Percentiles rank a stretch among this genome's conserved stretches.
Evolutionary conservation across 2,888 invertebrate genomes (phyloP).

Genomic region (Xanthia togata): DNA sequence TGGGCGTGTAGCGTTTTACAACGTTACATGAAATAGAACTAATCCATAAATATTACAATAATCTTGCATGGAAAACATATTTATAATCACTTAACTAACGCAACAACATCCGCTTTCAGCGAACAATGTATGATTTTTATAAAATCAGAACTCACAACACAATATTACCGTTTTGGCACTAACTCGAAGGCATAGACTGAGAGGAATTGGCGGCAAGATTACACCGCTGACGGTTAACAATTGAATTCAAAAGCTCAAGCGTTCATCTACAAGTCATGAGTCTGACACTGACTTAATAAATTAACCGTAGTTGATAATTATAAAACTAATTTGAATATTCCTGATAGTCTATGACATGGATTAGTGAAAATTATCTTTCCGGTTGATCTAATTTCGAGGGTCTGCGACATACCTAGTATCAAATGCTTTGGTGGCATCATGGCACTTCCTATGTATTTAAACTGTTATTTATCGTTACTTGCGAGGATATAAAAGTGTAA

Average conservation of each 20-base stretch:
- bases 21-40: conserved; percentile 76
- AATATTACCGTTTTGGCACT: conserved; percentile 81
- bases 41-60: conserved; percentile 80
- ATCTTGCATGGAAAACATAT: conserved; percentile 73
- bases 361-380: conserved; percentile 60
- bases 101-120: conserved; percentile 83
- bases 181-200: conserved; percentile 74
- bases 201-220: conserved; percentile 51
- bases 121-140: conserved; percentile 75
- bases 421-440: conserved; percentile 72
- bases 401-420: conserved; percentile 60
- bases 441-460: conserved; percentile 64
- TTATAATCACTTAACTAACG: conserved; percentile 74
- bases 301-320: conserved; percentile 20
- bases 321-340: conserved; percentile 22
- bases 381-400: conserved; percentile 67
- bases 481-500: conserved; percentile 65
- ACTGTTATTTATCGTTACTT: conserved; percentile 53
- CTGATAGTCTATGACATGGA: conserved; percentile 71
- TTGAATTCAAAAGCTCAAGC: conserved; percentile 31
- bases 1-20: conserved; percentile 77
- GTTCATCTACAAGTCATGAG: conserved; percentile 42
- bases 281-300: conserved; percentile 8
- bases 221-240: conserved; percentile 5
- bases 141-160: conserved; percentile 78